These are phyloP conservation scores for Drosophila novamexicana DNA, from an alignment of 1,140 invertebrate genomes.

Conservation along the genomic window DNA sequence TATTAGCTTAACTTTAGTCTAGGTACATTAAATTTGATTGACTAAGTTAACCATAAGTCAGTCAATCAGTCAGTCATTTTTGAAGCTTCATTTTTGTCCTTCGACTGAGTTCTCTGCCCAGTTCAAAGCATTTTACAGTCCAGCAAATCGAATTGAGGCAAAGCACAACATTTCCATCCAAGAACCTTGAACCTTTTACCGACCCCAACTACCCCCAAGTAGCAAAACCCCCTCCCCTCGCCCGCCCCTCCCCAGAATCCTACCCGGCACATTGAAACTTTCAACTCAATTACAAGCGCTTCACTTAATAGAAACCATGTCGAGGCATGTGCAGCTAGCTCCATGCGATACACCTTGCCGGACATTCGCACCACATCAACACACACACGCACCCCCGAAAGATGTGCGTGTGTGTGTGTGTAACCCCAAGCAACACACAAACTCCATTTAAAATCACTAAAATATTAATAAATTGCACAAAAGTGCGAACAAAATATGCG, in stretches of 20 bases:
- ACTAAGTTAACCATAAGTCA: too few relatives aligned
- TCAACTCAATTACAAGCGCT: constrained; percentile 61
- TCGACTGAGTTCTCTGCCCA: too few relatives aligned
- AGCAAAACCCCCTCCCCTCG: not conserved
- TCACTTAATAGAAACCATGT: constrained; percentile 57
- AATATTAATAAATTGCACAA: constrained; percentile 83
- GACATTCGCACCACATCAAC: constrained; percentile 26
- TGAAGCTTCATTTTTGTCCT: too few relatives aligned
- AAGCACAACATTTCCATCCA: not conserved
- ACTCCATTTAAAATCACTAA: constrained; percentile 82
- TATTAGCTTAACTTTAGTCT: too few relatives aligned
- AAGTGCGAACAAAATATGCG: constrained; percentile 82
- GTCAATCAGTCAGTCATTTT: too few relatives aligned
- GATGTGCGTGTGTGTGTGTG: too few relatives aligned
- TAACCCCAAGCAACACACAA: constrained; percentile 61
- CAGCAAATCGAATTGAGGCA: not conserved
- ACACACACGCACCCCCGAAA: constrained; percentile 1
- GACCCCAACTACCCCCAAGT: not conserved
- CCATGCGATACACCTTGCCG: constrained; percentile 12
- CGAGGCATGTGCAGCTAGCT: constrained; percentile 14
- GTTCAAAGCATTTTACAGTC: not conserved
- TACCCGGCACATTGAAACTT: constrained; percentile 3
- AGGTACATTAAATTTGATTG: too few relatives aligned
- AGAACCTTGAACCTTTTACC: not conserved
- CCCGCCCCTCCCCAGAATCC: not conserved